Conservation (phyloP, 2,113 vertebrate species). For the Salvelinus alpinus region DNA sequence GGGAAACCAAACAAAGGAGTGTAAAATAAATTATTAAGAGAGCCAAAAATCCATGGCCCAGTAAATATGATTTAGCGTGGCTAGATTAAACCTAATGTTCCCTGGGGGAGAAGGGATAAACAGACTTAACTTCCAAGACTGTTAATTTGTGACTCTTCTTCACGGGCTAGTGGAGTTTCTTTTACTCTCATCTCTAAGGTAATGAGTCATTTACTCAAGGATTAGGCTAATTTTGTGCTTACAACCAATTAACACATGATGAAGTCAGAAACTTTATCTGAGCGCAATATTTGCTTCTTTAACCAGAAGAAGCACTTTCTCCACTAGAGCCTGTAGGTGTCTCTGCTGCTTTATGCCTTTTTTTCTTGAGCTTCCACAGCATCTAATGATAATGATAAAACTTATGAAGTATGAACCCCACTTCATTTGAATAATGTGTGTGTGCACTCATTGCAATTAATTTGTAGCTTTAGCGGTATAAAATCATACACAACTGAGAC, state of each 20-base stretch:
- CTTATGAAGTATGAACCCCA: not conserved
- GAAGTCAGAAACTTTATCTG: conserved; percentile 49
- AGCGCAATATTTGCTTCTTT: conserved; percentile 47
- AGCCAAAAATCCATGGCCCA: conserved; percentile 18
- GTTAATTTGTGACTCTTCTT: conserved; percentile 50
- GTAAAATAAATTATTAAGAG: not conserved
- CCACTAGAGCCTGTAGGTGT: conserved; percentile 32
- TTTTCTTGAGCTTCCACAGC: not conserved
- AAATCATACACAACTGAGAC: not conserved
- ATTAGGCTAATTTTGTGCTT: conserved; percentile 56
- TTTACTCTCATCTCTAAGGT: conserved; percentile 50
- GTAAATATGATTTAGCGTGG: conserved; percentile 49
- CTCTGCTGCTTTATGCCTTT: conserved; percentile 34
- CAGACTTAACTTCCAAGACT: conserved; percentile 46
- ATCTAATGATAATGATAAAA: not conserved
- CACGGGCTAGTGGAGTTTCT: conserved; percentile 35
- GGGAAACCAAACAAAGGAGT: not conserved
- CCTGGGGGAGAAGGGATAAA: conserved; percentile 44
- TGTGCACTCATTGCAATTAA: not conserved
- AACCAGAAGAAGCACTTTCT: conserved; percentile 27
- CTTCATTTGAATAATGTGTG: not conserved
- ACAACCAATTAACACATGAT: conserved; percentile 57
- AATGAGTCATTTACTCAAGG: conserved; percentile 61
- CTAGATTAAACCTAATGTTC: conserved; percentile 32
- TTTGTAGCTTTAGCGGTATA: not conserved